A percentile compares a stretch with the other conserved stretches of the same genome.
phyloP scores from a whole-genome alignment of 2,888 invertebrate genomes.

The Drosophila siamana region DNA sequence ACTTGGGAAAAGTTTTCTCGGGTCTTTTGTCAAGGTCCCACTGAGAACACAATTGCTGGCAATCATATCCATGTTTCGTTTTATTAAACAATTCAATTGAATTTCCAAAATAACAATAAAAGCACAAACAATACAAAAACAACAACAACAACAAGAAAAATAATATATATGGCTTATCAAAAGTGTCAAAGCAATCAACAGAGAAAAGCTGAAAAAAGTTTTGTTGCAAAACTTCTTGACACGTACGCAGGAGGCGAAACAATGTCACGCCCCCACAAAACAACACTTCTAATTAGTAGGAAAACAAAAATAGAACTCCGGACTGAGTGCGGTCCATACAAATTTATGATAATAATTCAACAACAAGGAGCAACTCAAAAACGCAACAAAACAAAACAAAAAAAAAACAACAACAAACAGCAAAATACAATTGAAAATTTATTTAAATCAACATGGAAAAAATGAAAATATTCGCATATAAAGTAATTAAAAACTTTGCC shows the following conservation, averaged over 20 bases:
- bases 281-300: constrained; percentile 73
- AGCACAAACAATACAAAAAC: constrained; percentile 20
- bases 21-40: neutral
- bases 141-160: constrained; percentile 29
- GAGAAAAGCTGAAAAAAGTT: constrained; percentile 52
- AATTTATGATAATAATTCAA: constrained; percentile 80
- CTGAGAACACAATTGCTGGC: constrained; percentile 33
- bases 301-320: constrained; percentile 28
- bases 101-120: constrained; percentile 32
- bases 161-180: constrained; percentile 48
- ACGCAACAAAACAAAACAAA: constrained; percentile 17
- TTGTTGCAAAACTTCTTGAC: constrained; percentile 67
- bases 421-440: constrained; percentile 59
- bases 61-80: constrained; percentile 70
- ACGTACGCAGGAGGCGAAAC: constrained; percentile 52
- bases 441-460: constrained; percentile 69
- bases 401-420: constrained; percentile 25
- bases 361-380: constrained; percentile 34
- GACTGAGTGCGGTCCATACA: constrained; percentile 37
- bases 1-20: constrained; percentile 6
- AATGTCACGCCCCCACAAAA: constrained; percentile 45
- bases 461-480: constrained; percentile 61
- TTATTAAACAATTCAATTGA: constrained; percentile 74
- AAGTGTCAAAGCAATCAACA: constrained; percentile 79
- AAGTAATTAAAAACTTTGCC: constrained; percentile 78